A percentile compares a stretch with the other conserved stretches of the same genome.
These are phyloP conservation scores for Pseudopodoces humilis DNA, from an alignment of 2,113 vertebrate genomes.

Conservation along the genomic window DNA sequence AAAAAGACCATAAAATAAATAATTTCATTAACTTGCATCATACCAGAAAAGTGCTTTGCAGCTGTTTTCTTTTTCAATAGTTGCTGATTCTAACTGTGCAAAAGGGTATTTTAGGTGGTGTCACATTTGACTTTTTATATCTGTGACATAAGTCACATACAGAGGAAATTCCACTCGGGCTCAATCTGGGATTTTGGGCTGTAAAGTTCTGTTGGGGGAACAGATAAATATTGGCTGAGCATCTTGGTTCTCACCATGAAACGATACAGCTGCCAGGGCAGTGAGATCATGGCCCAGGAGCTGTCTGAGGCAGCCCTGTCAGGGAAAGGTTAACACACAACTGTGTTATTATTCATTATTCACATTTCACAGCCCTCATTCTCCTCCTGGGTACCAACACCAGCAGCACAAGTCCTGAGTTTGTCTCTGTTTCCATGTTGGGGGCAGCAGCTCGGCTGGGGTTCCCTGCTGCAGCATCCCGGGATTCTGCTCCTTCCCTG, in stretches of 20 bases:
- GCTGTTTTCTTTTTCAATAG: not conserved
- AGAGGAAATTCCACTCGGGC: not conserved
- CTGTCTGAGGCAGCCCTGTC: not conserved
- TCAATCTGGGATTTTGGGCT: not conserved
- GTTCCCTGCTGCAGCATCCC: not conserved
- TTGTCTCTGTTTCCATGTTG: not conserved
- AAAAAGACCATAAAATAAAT: conserved; percentile 1
- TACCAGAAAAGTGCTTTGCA: not conserved
- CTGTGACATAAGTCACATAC: fast-evolving
- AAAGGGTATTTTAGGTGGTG: not conserved
- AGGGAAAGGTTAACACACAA: not conserved
- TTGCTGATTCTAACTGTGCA: not conserved
- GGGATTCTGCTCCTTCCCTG: too few species aligned
- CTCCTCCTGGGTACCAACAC: not conserved
- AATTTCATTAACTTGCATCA: not conserved
- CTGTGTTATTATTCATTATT: not conserved
- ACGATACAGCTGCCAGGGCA: not conserved
- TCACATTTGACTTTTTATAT: not conserved
- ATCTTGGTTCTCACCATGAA: not conserved
- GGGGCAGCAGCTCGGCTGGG: not conserved
- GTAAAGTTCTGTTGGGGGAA: not conserved
- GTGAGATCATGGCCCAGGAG: not conserved
- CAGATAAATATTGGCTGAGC: not conserved
- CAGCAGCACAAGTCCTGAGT: not conserved
- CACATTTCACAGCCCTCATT: not conserved